Evolutionary conservation across 2,888 invertebrate genomes (phyloP).

Genomic region (Athripsodes cinereus): DNA sequence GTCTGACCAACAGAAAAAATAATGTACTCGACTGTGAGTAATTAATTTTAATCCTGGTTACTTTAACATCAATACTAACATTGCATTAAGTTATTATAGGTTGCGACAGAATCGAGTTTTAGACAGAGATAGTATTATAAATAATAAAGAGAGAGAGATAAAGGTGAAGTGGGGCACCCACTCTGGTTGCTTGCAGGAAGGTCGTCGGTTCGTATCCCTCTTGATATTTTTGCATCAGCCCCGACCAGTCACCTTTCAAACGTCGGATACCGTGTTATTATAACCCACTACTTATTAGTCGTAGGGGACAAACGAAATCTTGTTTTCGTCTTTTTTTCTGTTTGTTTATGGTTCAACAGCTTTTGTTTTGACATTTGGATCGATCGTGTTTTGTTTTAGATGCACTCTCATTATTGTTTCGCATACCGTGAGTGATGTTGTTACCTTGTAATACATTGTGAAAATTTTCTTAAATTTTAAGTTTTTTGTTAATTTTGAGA

Average conservation of each 20-base stretch:
- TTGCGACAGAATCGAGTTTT: not conserved
- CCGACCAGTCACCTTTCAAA: not conserved
- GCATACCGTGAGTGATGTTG: too few relatives aligned
- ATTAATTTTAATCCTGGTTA: too few relatives aligned
- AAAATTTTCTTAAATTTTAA: too few relatives aligned
- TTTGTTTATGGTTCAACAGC: not conserved
- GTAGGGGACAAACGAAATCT: not conserved
- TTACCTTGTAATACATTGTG: too few relatives aligned
- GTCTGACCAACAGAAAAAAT: too few relatives aligned
- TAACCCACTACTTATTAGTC: not conserved
- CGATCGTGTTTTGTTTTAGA: not conserved
- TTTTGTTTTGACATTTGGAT: too few relatives aligned
- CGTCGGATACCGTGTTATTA: not conserved
- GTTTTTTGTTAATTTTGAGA: too few relatives aligned
- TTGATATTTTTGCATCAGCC: constrained; percentile 1
- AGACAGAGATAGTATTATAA: not conserved
- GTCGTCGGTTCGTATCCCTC: constrained; percentile 2
- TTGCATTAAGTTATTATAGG: not conserved
- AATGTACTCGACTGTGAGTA: too few relatives aligned
- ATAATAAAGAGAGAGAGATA: not conserved
- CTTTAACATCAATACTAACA: not conserved
- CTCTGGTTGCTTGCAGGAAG: not conserved
- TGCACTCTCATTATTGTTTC: not conserved
- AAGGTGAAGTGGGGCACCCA: constrained; percentile 1
- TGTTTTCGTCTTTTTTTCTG: not conserved